Conservation (phyloP, 1,140 invertebrate genomes). For the Arion vulgaris region DNA sequence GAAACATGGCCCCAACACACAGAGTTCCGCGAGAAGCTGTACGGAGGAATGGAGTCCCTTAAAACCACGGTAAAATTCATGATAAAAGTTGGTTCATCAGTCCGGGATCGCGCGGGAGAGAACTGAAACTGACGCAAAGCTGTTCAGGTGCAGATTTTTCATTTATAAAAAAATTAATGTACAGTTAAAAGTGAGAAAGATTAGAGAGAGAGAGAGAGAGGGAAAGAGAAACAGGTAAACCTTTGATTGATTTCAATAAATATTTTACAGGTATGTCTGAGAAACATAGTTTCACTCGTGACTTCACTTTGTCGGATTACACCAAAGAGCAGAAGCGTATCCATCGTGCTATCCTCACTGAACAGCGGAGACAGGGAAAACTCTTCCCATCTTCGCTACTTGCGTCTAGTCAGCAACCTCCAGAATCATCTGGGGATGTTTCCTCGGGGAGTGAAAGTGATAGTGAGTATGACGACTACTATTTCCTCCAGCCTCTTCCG, state of each 20-base stretch:
- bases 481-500: conserved; percentile 91
- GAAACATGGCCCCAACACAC: too few relatives aligned
- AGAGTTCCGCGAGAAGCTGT: too few relatives aligned
- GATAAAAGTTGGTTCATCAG: too few relatives aligned
- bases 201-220: too few relatives aligned
- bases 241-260: not conserved
- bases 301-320: conserved; percentile 86
- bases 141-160: too few relatives aligned
- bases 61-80: too few relatives aligned
- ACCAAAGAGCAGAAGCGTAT: conserved; percentile 87
- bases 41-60: too few relatives aligned
- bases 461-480: conserved; percentile 83
- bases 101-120: too few relatives aligned
- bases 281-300: conserved; percentile 84
- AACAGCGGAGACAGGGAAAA: conserved; percentile 79
- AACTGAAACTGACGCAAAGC: too few relatives aligned
- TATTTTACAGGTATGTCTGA: conserved; percentile 85
- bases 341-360: conserved; percentile 86
- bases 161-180: too few relatives aligned
- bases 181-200: too few relatives aligned
- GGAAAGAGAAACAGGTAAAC: too few relatives aligned
- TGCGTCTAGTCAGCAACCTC: conserved; percentile 7
- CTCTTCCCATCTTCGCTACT: conserved; percentile 52
- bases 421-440: conserved; percentile 33
- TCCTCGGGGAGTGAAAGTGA: conserved; percentile 59